Evolutionary conservation across 2,113 vertebrate genomes (phyloP), one percentile per base, ranked within the genome.

Genomic region (Hystrix brachyura): DNA sequence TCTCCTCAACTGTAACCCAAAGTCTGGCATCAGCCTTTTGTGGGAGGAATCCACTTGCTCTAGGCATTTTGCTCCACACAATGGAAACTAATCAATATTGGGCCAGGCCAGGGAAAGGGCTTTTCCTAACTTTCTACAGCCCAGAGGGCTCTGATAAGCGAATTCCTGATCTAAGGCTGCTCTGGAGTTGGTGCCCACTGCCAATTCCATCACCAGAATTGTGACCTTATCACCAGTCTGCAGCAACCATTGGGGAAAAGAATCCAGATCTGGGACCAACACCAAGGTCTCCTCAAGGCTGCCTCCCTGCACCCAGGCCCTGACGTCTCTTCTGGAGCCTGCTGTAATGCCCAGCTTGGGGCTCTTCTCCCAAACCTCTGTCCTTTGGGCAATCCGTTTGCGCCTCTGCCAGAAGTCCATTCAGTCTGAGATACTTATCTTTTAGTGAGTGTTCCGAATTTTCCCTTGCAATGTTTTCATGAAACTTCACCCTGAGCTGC

Each of bases 161-260:
- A 3, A 8, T 7, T 4, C 21, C 5, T 7, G 25, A 0, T 18
- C 53, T 8, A 1, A 0, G 25, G 6, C 25, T 46, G 3, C 14
- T 2, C 25, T 27, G 7, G 0, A 2, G 15, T 4, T 1, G 1
- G 64, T 27, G 25, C 32, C 53, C 13, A 7, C 7, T 1, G 23
- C 29, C 7, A 5, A 0, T 7, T 3, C 14, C 53, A 9, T 38
- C 38, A 38, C 38, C 38, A 38, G 38, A 38, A 38, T 38, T 38
- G 38, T 5, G 1, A 0, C 7, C 1, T 3, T 11, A 1, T 43
- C 62, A 0, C n/a, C 12, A 17, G 10, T 23, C 19, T 0, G 0
- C 8, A 1, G 17, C 32, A 9, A 5, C 51, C 4, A 1, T 2
- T 2, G 14, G 1, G 3, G 15, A 27, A 8, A 15, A 19, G 21